Evolutionary conservation across 2,888 invertebrate species (phyloP).

Genomic region (Corbicula japonica): DNA sequence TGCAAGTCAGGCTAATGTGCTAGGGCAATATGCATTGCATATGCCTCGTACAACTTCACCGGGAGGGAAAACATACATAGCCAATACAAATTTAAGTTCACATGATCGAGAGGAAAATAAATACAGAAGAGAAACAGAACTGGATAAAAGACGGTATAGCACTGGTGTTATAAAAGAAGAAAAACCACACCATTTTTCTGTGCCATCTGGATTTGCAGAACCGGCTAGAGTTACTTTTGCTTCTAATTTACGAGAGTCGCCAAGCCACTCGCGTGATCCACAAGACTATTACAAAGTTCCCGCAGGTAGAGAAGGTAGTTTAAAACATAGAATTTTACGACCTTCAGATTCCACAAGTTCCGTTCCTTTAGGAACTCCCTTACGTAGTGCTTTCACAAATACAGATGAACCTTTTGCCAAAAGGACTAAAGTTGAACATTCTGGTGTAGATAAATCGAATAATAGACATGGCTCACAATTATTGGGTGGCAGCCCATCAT

Average conservation of each 20-base stretch:
- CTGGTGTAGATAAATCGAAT: slow-evolving; percentile 17
- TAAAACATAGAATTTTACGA: slow-evolving; percentile 89
- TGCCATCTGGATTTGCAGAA: slow-evolving; percentile 66
- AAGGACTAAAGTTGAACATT: slow-evolving; percentile 75
- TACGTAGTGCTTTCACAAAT: slow-evolving; percentile 67
- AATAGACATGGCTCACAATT: slow-evolving; percentile 14
- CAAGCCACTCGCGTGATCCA: slow-evolving; percentile 66
- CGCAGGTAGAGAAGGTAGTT: slow-evolving; percentile 89
- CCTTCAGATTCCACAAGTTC: slow-evolving; percentile 85
- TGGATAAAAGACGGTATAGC: slow-evolving; percentile 63
- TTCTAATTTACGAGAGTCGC: slow-evolving; percentile 69
- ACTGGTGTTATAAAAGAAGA: slow-evolving; percentile 73
- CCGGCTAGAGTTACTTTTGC: slow-evolving; percentile 67
- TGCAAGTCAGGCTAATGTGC: slow-evolving; percentile 34
- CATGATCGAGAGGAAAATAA: slow-evolving; percentile 61
- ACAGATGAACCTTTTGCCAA: slow-evolving; percentile 80
- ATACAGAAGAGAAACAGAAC: slow-evolving; percentile 55
- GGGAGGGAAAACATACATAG: slow-evolving; percentile 62
- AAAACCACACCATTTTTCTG: slow-evolving; percentile 67
- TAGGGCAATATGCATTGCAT: slow-evolving; percentile 69
- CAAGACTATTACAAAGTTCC: slow-evolving; percentile 77
- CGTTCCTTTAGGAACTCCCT: slow-evolving; percentile 64
- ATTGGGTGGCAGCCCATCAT: neutral
- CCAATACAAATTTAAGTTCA: slow-evolving; percentile 43
- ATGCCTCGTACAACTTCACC: slow-evolving; percentile 69